Conservation (phyloP, 2,888 invertebrate species). For the Leptinotarsa rubiginosa region DNA sequence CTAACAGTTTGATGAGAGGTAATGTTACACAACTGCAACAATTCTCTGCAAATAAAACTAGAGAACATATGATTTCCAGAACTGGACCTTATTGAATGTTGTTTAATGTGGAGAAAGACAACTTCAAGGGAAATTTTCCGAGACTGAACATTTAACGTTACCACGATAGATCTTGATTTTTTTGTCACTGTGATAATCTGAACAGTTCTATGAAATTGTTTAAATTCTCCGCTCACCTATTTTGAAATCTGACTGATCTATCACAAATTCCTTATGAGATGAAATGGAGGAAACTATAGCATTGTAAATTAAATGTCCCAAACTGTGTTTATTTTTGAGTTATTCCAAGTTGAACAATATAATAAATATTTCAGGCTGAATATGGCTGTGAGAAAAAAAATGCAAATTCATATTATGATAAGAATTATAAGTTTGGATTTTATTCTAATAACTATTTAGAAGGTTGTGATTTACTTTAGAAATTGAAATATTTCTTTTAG, state of each 20-base stretch:
- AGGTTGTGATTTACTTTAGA: background rate
- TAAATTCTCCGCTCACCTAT: background rate
- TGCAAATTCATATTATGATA: background rate
- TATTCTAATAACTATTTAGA: background rate
- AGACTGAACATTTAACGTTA: background rate
- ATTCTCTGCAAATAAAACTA: too few relatives aligned
- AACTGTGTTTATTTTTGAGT: background rate
- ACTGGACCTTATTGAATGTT: too few relatives aligned
- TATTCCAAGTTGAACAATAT: background rate
- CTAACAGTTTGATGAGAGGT: background rate
- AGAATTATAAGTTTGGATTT: background rate
- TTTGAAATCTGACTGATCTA: slow-evolving; percentile 30
- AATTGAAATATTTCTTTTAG: background rate
- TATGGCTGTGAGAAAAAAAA: background rate
- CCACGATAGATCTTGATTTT: background rate
- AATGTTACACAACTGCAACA: too few relatives aligned
- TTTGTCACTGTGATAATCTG: background rate
- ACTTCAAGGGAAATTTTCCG: too few relatives aligned
- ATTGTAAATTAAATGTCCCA: background rate
- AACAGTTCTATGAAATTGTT: background rate
- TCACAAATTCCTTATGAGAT: slow-evolving; percentile 46
- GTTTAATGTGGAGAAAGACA: too few relatives aligned
- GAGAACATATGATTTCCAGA: too few relatives aligned
- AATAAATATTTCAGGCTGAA: background rate
- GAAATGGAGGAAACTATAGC: slow-evolving; percentile 34